A percentile compares a stretch with the other conserved stretches of the same genome.
phyloP scores from a whole-genome alignment of 2,113 vertebrate genomes.

The Octodon degus region DNA sequence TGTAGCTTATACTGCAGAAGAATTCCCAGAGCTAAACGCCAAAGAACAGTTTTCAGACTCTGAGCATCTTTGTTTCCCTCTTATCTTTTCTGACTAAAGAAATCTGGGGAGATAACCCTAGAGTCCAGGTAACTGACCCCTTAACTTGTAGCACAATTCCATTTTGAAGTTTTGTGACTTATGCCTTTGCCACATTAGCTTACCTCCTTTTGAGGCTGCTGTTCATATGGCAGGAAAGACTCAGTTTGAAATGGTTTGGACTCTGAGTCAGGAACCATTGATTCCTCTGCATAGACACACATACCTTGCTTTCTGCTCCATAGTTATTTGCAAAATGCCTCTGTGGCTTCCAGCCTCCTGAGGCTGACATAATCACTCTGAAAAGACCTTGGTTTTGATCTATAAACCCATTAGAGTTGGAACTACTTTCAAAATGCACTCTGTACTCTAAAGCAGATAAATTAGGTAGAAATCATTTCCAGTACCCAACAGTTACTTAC shows the following conservation, averaged over 20 bases:
- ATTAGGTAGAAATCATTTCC: slow-evolving; percentile 28
- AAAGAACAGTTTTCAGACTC: neutral
- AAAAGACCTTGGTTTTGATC: slow-evolving; percentile 1
- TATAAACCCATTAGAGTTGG: neutral
- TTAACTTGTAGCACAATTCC: neutral
- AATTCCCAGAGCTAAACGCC: neutral
- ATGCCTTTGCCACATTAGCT: neutral
- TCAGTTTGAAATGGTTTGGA: neutral
- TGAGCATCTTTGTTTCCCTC: neutral
- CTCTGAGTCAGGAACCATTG: neutral
- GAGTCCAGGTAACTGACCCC: neutral
- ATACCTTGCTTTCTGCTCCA: neutral
- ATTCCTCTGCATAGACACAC: neutral
- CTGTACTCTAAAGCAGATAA: slow-evolving; percentile 5
- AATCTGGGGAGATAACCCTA: neutral
- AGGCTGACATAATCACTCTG: neutral
- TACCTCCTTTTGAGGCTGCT: neutral
- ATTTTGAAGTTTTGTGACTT: neutral
- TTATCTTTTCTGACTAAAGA: neutral
- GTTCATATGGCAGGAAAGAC: neutral
- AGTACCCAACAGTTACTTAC: neutral
- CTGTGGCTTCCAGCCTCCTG: neutral
- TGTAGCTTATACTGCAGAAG: neutral
- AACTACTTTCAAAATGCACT: slow-evolving; percentile 27
- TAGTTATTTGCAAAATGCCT: slow-evolving; percentile 24